Base-by-base conservation (phyloP, 2,888 invertebrate species). In the Tridacna crocea region DNA sequence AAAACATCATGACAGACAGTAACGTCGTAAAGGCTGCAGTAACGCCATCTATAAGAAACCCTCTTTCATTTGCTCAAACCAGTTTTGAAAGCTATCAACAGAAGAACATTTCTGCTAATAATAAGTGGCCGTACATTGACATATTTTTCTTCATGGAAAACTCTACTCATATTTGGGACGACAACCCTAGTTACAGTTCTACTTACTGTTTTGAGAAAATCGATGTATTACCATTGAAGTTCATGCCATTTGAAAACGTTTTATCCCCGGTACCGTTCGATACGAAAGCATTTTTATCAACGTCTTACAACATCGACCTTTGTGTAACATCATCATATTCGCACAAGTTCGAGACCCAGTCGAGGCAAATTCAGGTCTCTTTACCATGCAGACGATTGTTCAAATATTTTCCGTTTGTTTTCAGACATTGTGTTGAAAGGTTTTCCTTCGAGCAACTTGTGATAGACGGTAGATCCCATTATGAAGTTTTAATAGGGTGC, bases 91-190 rank as follows among this genome's bases (percentile, higher is more conserved):
- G 6, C 11, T 36, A n/a, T 17, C 36, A n/a, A 46, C 4, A 46
- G 6, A 0, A n/a, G 1, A 11, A 27, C 13, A 65, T 27, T 36
- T n/a, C 66, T 0, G 4, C 51, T 70, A 79, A 51, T 12, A 47
- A 55, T 77, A 83, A 26, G 15, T 86, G 86, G 86, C 86, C 86
- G 8, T 86, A 70, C 70, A 76, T 86, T 19, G 86, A 86, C 51
- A 78, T 86, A 26, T 80, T 83, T 26, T 77, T 80, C 58, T 86
- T 73, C 68, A 73, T 55, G 10, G 82, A 86, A 75, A 86, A 86
- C 58, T 46, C 55, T 46, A 84, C 86, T 17, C 83, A 86, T 60
- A 77, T 84, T 27, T 83, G 86, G 82, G 86, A 86, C 72, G 75
- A 61, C n/a, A 74, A 63, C n/a, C 46, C 75, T 51, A 66, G 72